Evolutionary conservation across 2,888 invertebrate species (phyloP).

Genomic region (Macrostomum cliftonense): DNA sequence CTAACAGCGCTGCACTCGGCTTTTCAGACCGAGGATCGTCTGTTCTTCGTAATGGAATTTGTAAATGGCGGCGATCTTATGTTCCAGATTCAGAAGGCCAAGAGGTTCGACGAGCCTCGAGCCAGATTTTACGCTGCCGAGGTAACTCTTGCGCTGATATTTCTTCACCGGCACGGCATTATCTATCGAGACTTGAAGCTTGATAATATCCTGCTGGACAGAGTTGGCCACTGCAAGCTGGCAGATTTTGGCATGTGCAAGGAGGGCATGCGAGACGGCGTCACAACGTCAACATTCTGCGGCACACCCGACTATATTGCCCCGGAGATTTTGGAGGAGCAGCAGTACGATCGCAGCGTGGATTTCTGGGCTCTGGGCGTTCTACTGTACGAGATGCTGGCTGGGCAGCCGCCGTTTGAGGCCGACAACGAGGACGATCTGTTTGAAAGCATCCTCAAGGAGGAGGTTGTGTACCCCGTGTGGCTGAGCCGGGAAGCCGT

Average conservation of each 20-base stretch:
- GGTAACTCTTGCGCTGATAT: conserved; percentile 87
- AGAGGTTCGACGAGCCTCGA: conserved; percentile 83
- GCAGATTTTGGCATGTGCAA: conserved; percentile 78
- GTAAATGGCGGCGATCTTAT: conserved; percentile 75
- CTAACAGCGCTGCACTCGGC: conserved; percentile 86
- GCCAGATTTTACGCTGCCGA: conserved; percentile 95
- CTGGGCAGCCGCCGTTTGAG: conserved; percentile 97
- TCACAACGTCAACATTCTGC: conserved; percentile 84
- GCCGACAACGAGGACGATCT: conserved; percentile 98
- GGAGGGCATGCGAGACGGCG: conserved; percentile 63
- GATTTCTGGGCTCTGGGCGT: conserved; percentile 88
- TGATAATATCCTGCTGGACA: conserved; percentile 88
- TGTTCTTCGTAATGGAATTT: conserved; percentile 99
- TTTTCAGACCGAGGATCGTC: conserved; percentile 81
- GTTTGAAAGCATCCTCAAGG: conserved; percentile 90
- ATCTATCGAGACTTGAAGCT: conserved; percentile 89
- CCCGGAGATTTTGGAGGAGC: conserved; percentile 82
- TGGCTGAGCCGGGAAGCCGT: conserved; percentile 81
- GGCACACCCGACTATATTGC: conserved; percentile 99
- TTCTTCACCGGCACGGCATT: conserved; percentile 84
- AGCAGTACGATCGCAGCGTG: conserved; percentile 84
- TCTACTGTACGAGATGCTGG: conserved; percentile 39
- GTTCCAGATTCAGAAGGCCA: conserved; percentile 95
- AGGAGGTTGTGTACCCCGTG: conserved; percentile 84
- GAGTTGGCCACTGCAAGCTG: conserved; percentile 52